Conservation (phyloP, 2,113 vertebrate genomes). For the Sceloporus tristichus region DNA sequence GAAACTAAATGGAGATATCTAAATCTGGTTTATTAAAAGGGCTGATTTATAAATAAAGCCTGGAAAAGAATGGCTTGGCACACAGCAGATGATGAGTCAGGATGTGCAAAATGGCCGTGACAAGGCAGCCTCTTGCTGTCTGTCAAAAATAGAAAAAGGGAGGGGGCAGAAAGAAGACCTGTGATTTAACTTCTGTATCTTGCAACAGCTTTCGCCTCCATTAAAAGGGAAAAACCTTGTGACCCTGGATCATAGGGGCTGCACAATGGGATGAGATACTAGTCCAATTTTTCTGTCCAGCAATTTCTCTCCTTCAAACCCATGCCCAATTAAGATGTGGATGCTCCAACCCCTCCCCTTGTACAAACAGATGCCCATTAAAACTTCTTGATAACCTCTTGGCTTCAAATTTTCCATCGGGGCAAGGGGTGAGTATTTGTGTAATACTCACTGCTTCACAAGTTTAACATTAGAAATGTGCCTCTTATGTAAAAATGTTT, state of each 20-base stretch:
- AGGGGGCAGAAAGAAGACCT: neutral
- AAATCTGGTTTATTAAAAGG: slow-evolving; percentile 65
- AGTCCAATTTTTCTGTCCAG: neutral
- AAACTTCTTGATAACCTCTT: slow-evolving; percentile 23
- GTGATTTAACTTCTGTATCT: neutral
- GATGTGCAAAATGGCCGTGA: slow-evolving; percentile 31
- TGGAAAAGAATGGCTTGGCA: slow-evolving; percentile 8
- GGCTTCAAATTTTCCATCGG: slow-evolving; percentile 36
- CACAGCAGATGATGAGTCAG: slow-evolving; percentile 7
- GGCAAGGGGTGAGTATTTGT: slow-evolving; percentile 8
- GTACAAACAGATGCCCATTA: neutral
- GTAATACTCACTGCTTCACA: slow-evolving; percentile 46
- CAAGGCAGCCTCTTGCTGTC: neutral
- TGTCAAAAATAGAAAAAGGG: accelerated
- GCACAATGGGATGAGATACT: neutral
- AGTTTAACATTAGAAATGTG: slow-evolving; percentile 55
- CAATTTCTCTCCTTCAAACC: neutral
- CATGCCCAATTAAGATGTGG: slow-evolving; percentile 2
- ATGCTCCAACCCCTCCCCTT: neutral
- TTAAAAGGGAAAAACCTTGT: neutral
- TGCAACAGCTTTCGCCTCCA: neutral
- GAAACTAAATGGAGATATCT: slow-evolving; percentile 58
- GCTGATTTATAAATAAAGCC: slow-evolving; percentile 51
- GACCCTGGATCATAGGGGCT: neutral
- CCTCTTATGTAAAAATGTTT: slow-evolving; percentile 51